Evolutionary conservation across 2,888 invertebrate species (phyloP).

Genomic region (Congeria kusceri): DNA sequence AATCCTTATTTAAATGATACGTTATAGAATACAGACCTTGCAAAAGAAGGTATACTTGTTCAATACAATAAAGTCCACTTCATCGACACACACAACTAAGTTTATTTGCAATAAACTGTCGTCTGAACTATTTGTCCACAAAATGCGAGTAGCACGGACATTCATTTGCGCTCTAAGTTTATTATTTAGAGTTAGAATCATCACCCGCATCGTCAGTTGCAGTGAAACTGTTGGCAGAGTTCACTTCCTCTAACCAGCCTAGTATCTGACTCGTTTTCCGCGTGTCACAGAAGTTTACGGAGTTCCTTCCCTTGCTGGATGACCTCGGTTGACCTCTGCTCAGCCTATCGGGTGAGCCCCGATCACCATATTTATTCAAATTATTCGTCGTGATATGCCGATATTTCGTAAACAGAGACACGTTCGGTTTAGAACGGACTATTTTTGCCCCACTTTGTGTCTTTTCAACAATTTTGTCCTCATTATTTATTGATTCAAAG

Average conservation of each 20-base stretch:
- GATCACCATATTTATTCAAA: conserved; percentile 42
- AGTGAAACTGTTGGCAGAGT: conserved; percentile 12
- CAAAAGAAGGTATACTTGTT: too few species aligned
- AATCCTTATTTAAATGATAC: too few species aligned
- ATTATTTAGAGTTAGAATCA: not conserved
- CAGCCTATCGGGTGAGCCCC: too few species aligned
- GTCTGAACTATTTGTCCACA: too few species aligned
- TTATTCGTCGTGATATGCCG: conserved; percentile 54
- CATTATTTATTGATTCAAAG: conserved; percentile 23
- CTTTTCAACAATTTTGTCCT: conserved; percentile 18
- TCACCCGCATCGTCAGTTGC: not conserved
- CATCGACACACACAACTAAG: too few species aligned
- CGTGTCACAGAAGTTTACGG: conserved; percentile 38
- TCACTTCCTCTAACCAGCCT: conserved; percentile 44
- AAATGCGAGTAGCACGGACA: too few species aligned
- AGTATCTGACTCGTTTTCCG: conserved; percentile 46
- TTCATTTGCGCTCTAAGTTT: too few species aligned
- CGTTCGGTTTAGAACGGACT: conserved; percentile 32
- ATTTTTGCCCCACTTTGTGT: conserved; percentile 28
- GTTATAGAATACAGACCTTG: too few species aligned
- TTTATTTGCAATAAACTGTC: too few species aligned
- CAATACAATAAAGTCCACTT: too few species aligned
- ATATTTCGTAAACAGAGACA: conserved; percentile 46
- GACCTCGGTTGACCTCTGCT: too few species aligned
- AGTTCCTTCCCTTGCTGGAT: not conserved